Conservation (phyloP, 2,888 invertebrate species). For the Eretmocerus hayati region DNA sequence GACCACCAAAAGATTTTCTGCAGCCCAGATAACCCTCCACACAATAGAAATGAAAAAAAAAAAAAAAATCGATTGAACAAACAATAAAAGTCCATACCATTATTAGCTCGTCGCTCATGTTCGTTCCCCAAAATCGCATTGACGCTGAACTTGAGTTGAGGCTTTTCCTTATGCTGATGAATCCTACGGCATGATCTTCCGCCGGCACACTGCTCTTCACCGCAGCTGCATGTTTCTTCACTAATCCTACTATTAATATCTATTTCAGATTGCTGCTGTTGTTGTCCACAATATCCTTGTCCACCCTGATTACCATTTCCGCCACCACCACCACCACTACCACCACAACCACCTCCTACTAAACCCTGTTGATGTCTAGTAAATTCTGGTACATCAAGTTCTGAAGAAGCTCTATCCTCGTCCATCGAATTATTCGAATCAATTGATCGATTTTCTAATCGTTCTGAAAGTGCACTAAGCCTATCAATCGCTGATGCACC, state of each 20-base stretch:
- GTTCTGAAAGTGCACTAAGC: slow-evolving; percentile 37
- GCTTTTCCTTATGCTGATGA: slow-evolving; percentile 53
- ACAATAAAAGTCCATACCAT: no score
- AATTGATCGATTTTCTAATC: slow-evolving; percentile 39
- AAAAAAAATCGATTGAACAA: no score
- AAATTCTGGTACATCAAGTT: slow-evolving; percentile 3
- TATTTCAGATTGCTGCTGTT: slow-evolving; percentile 23
- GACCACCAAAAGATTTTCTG: no score
- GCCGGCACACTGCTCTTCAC: slow-evolving; percentile 41
- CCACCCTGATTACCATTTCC: no score
- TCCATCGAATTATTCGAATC: slow-evolving; percentile 36
- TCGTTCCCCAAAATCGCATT: slow-evolving; percentile 78
- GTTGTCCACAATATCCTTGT: no score
- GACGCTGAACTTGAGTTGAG: slow-evolving; percentile 85
- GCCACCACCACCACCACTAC: no score
- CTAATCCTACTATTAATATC: slow-evolving; percentile 34
- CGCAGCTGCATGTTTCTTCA: slow-evolving; percentile 42
- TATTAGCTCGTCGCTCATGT: slow-evolving; percentile 43
- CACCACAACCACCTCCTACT: slow-evolving; percentile 19
- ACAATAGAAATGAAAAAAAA: no score
- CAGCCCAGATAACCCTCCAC: no score
- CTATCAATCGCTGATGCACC: slow-evolving; percentile 33
- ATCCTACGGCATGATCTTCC: slow-evolving; percentile 37
- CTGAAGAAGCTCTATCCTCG: slow-evolving; percentile 33
- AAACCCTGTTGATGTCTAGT: slow-evolving; percentile 4